These are phyloP conservation scores for Atta texana DNA, from an alignment of 1,140 invertebrate species.

Conservation along the genomic window DNA sequence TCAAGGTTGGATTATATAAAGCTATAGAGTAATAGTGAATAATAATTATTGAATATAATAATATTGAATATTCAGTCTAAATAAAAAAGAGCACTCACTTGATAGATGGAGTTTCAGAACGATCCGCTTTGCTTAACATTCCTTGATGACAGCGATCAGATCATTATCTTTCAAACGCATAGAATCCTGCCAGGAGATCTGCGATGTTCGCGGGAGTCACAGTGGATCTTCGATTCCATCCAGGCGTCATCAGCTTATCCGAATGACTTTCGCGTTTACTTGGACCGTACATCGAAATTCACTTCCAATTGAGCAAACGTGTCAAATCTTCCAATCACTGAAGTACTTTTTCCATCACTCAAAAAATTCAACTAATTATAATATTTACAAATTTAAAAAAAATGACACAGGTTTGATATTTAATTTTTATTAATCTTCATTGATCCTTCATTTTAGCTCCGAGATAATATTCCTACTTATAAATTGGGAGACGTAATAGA, in stretches of 20 bases:
- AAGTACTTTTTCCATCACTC: neutral
- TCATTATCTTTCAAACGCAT: neutral
- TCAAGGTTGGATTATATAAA: neutral
- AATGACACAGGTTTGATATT: neutral
- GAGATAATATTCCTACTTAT: neutral
- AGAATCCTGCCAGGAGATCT: neutral
- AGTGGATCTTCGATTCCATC: neutral
- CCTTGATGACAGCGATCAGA: neutral
- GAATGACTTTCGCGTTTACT: neutral
- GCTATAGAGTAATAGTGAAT: neutral
- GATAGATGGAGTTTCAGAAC: neutral
- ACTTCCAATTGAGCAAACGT: neutral
- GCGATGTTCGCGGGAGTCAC: neutral
- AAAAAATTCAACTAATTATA: neutral
- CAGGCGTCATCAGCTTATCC: neutral
- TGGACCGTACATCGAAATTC: neutral
- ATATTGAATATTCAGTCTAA: slow-evolving; percentile 16
- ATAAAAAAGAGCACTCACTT: neutral
- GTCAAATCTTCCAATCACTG: neutral
- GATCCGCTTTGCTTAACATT: neutral
- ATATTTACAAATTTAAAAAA: slow-evolving; percentile 1
- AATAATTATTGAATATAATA: neutral
- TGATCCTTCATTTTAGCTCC: neutral
- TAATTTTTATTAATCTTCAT: neutral
- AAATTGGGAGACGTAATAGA: neutral